Conservation (phyloP, 92 coral and sea anemone species). For the Actinernus sp. region DNA sequence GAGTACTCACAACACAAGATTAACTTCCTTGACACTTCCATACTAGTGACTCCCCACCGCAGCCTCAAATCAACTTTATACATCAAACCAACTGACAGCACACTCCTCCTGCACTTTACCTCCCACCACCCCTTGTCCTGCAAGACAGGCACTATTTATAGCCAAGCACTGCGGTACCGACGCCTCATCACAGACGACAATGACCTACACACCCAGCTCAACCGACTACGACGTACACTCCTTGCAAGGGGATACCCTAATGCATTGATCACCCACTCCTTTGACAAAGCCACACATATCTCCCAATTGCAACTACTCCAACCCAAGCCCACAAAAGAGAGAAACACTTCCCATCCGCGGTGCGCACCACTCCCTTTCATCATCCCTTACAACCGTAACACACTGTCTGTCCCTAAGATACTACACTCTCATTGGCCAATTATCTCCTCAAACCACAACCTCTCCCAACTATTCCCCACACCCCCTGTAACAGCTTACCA, state of each 20-base stretch:
- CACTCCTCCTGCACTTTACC: slow-evolving; percentile 15
- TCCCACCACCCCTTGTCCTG: slow-evolving; percentile 24
- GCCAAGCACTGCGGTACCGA: slow-evolving; percentile 40
- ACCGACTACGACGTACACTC: slow-evolving; percentile 1
- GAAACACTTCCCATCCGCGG: neutral
- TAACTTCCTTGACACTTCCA: slow-evolving; percentile 52
- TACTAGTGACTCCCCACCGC: slow-evolving; percentile 2
- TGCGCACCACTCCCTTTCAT: neutral
- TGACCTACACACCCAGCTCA: neutral
- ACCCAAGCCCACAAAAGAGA: neutral
- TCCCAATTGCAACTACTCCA: slow-evolving; percentile 9
- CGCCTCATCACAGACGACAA: slow-evolving; percentile 26
- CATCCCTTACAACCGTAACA: slow-evolving; percentile 9
- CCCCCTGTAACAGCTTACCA: no score
- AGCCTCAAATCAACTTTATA: slow-evolving; percentile 18
- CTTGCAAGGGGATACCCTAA: slow-evolving; percentile 20
- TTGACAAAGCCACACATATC: slow-evolving; percentile 6
- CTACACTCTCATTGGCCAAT: slow-evolving; percentile 5
- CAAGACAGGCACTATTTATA: slow-evolving; percentile 20
- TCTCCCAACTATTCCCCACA: neutral
- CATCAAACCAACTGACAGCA: slow-evolving; percentile 20
- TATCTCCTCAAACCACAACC: neutral
- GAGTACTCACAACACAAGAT: slow-evolving; percentile 1
- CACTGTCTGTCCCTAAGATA: neutral
- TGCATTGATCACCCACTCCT: neutral